Conservation (phyloP, 2,888 invertebrate species). For the Cerceris ruficornis region DNA sequence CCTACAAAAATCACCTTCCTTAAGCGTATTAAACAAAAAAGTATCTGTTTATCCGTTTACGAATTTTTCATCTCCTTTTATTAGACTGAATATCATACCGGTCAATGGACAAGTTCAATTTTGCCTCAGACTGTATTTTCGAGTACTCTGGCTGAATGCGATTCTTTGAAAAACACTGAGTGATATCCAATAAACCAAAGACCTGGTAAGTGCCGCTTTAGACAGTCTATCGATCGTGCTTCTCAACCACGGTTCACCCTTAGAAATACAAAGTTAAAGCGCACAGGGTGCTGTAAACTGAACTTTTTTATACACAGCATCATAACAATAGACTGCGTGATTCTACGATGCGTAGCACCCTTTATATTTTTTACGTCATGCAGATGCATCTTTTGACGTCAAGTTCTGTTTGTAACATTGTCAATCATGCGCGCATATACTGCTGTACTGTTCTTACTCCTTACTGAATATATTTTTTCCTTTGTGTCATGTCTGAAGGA, state of each 20-base stretch:
- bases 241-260: constrained; percentile 53
- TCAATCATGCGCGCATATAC: neutral
- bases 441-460: neutral
- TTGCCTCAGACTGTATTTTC: neutral
- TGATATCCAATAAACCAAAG: constrained; percentile 57
- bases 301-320: neutral
- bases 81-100: no score
- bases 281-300: constrained; percentile 10
- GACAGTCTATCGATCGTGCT: constrained; percentile 56
- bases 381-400: constrained; percentile 42
- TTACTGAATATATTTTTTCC: no score
- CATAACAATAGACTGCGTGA: constrained; percentile 8
- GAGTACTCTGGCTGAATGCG: constrained; percentile 31
- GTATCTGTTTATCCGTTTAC: no score
- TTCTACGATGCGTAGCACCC: constrained; percentile 6
- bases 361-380: constrained; percentile 28
- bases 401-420: constrained; percentile 30
- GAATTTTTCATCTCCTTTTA: no score
- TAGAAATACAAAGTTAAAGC: constrained; percentile 45
- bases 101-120: no score
- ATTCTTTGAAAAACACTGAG: constrained; percentile 36
- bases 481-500: no score
- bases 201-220: constrained; percentile 58
- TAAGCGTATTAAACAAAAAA: no score
- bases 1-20: no score